These are phyloP conservation scores for Acyrthosiphon pisum DNA, from an alignment of 1,140 invertebrate species.

Conservation along the genomic window DNA sequence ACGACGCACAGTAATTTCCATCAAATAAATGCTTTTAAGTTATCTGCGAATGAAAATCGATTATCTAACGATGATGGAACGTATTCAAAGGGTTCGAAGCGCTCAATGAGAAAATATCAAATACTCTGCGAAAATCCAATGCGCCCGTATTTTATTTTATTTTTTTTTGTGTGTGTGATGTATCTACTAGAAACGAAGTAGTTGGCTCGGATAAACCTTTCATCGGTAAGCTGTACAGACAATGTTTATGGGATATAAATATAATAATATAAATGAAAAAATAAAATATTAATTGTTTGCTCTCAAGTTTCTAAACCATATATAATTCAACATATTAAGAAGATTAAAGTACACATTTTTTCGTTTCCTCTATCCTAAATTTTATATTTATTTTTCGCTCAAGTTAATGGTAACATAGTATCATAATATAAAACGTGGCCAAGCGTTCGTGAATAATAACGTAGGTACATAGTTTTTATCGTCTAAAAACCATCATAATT, in stretches of 20 bases:
- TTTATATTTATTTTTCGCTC: background rate
- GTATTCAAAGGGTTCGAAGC: conserved; percentile 16
- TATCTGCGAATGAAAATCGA: conserved; percentile 1
- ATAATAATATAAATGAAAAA: conserved; percentile 22
- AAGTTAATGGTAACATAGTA: background rate
- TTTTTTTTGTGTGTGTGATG: background rate
- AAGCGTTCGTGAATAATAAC: background rate
- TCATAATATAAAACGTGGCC: background rate
- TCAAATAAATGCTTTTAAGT: conserved; percentile 35
- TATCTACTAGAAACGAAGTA: background rate
- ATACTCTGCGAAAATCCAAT: background rate
- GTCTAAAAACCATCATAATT: background rate
- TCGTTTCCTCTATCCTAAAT: background rate
- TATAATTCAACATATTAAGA: background rate
- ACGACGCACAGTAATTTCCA: background rate
- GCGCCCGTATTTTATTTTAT: background rate
- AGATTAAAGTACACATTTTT: background rate
- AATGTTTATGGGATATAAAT: background rate
- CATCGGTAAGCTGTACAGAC: background rate
- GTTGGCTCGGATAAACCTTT: background rate
- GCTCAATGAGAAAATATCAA: background rate
- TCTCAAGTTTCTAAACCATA: background rate
- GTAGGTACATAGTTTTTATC: background rate
- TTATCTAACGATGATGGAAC: conserved; percentile 19
- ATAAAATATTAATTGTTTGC: background rate